Evolutionary conservation across 1,140 invertebrate genomes (phyloP), one percentile per base, ranked within the genome.

Genomic region (Antheraea mylitta): DNA sequence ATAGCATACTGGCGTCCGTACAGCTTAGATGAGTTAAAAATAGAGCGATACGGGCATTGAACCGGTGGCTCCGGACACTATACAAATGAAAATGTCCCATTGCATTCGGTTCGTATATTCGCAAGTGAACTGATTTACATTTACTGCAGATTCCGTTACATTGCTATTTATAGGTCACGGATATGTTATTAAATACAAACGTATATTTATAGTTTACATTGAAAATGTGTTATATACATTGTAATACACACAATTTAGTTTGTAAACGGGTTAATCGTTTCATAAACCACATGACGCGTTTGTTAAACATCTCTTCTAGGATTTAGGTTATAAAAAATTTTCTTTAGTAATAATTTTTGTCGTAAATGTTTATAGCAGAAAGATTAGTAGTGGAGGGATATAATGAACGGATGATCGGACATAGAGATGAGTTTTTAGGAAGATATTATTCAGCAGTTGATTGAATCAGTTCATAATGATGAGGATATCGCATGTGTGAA

Each of bases 31-130:
- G 78, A 76, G 72, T 82, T 89, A 89, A 86, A 87, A 84, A 89
- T 89, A 89, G 84, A 81, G 66, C 62, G 70, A 66, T 77, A 81
- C 85, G 87, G 84, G 87, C 87, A 85, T 89, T 89, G 87, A 89
- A 89, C 86, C 75, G 81, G 64, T 68, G 68, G 68, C 73, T 77
- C 81, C 79, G 84, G 83, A 87, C 87, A 83, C 80, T 74, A 73
- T 64, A 67, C 78, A 85, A 86, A 86, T 87, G 83, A 85, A 86
- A 87, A 76, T 87, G 86, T 87, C 85, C 78, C 76, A 82, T 76
- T 69, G 73, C 65, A 76, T 76, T 73, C 74, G 66, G 60, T 69
- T 66, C 63, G 73, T 68, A 70, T 76, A 78, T 81, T 77, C 71
- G 73, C 76, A 68, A 78, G 69, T 77, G 71, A 76, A 77, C 64